These are phyloP conservation scores for Sinosuthora webbiana DNA, from an alignment of 2,113 vertebrate genomes.

Conservation along the genomic window DNA sequence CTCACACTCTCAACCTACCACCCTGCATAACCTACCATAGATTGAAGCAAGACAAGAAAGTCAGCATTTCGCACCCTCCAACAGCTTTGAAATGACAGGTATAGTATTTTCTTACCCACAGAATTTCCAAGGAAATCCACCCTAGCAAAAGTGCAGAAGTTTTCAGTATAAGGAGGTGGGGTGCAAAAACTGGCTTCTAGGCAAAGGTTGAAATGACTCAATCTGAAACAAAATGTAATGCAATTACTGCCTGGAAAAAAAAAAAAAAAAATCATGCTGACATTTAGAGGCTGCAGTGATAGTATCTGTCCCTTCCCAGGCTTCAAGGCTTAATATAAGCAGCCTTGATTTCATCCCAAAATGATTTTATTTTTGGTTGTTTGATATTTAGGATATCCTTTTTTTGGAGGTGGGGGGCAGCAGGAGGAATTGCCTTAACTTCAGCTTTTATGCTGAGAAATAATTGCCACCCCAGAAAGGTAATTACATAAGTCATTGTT, in stretches of 20 bases:
- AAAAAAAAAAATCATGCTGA: slow-evolving; percentile 29
- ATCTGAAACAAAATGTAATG: slow-evolving; percentile 62
- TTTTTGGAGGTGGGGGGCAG: not conserved
- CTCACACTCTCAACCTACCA: not conserved
- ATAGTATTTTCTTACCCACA: slow-evolving; percentile 61
- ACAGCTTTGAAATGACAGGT: slow-evolving; percentile 64
- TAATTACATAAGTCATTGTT: slow-evolving; percentile 80
- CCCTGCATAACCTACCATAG: not conserved
- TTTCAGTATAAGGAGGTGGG: slow-evolving; percentile 52
- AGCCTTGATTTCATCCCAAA: slow-evolving; percentile 71
- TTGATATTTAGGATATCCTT: not conserved
- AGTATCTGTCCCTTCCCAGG: slow-evolving; percentile 71
- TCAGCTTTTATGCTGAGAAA: slow-evolving; percentile 69
- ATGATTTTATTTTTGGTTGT: slow-evolving; percentile 54
- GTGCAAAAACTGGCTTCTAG: slow-evolving; percentile 59
- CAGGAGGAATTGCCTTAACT: slow-evolving; percentile 39
- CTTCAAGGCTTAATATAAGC: slow-evolving; percentile 29
- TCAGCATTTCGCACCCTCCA: slow-evolving; percentile 14
- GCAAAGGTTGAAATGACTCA: slow-evolving; percentile 69
- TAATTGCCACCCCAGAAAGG: slow-evolving; percentile 78
- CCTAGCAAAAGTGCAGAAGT: slow-evolving; percentile 58
- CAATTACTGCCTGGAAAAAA: slow-evolving; percentile 43
- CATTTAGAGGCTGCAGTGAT: slow-evolving; percentile 66
- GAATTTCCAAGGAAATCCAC: slow-evolving; percentile 60
- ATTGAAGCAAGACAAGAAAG: slow-evolving; percentile 45